phyloP scores from a whole-genome alignment of 2,888 invertebrate species.

The Brachyptera risi region DNA sequence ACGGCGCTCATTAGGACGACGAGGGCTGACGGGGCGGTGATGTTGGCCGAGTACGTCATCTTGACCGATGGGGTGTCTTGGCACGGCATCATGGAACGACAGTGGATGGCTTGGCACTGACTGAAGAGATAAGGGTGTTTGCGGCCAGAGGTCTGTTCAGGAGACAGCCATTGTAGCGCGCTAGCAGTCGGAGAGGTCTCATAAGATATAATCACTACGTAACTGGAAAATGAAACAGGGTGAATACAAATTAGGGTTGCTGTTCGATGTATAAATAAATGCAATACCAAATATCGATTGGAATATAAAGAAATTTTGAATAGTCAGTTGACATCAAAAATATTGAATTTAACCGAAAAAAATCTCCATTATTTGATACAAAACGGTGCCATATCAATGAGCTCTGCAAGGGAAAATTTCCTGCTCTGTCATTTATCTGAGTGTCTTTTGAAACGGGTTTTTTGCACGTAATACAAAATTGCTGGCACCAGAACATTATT shows the following conservation, averaged over 20 bases:
- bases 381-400: no score
- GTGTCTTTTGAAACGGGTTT: no score
- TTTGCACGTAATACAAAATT: no score
- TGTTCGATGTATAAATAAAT: no score
- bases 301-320: no score
- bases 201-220: constrained; percentile 62
- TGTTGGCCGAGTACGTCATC: constrained; percentile 72
- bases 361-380: no score
- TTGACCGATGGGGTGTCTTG: constrained; percentile 92
- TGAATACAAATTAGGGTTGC: not conserved
- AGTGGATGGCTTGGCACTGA: constrained; percentile 85
- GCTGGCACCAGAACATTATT: no score
- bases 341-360: no score
- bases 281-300: no score
- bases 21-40: constrained; percentile 68
- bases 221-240: not conserved
- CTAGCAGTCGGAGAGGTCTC: constrained; percentile 72
- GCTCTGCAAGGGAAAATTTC: no score
- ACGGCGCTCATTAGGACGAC: constrained; percentile 88
- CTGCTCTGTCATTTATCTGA: no score
- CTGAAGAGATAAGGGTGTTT: constrained; percentile 81
- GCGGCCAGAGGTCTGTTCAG: constrained; percentile 84
- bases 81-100: constrained; percentile 84
- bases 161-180: constrained; percentile 85
- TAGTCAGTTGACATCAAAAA: no score